Conservation (phyloP, 2,113 vertebrate species). For the Tretioscincus oriximinensis region DNA sequence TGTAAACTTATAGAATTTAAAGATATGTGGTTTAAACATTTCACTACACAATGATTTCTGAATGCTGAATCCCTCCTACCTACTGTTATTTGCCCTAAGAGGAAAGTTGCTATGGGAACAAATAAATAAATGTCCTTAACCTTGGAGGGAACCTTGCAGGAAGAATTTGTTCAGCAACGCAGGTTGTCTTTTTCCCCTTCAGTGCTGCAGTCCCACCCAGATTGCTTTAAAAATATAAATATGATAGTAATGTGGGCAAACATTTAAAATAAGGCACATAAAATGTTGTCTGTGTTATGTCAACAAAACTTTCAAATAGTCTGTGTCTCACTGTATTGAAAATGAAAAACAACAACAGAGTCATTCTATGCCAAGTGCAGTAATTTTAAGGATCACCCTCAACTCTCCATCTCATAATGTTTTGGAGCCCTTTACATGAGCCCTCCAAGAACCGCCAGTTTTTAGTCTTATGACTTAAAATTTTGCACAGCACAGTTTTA, state of each 20-base stretch:
- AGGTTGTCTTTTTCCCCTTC: no score
- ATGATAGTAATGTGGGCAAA: background rate
- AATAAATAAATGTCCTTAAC: background rate
- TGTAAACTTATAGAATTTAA: no score
- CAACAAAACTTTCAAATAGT: background rate
- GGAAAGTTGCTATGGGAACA: background rate
- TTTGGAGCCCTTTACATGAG: no score
- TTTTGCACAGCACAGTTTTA: no score
- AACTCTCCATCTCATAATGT: no score
- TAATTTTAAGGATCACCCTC: no score
- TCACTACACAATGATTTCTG: background rate
- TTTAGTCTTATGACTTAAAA: no score
- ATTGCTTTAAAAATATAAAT: background rate
- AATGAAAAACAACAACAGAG: background rate
- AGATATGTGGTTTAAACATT: background rate
- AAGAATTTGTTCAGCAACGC: background rate
- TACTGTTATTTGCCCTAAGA: background rate
- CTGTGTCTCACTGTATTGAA: background rate
- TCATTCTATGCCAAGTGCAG: no score
- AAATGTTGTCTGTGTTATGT: background rate
- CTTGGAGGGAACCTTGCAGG: constrained; percentile 4
- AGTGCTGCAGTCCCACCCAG: background rate
- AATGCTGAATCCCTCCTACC: background rate
- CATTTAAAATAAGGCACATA: background rate
- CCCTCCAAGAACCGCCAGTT: no score